Evolutionary conservation across 2,888 invertebrate species (phyloP).

Genomic region (Drosophila parthenogenetica): DNA sequence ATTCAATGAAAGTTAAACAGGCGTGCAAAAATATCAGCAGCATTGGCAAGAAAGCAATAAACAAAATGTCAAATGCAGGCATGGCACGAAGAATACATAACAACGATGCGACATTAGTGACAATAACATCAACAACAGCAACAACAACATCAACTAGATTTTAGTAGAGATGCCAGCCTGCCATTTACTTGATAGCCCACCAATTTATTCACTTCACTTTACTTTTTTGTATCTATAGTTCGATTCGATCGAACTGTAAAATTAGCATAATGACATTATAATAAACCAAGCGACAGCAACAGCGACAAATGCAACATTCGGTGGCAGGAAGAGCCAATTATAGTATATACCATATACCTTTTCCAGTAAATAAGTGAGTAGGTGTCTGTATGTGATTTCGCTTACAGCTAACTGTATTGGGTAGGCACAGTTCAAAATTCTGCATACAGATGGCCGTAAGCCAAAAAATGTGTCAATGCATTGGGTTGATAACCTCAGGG

Average conservation of each 20-base stretch:
- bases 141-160: slow-evolving; percentile 31
- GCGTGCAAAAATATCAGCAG: slow-evolving; percentile 63
- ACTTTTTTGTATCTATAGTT: slow-evolving; percentile 36
- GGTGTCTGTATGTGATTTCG: slow-evolving; percentile 16
- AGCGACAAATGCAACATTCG: slow-evolving; percentile 51
- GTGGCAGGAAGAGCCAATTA: slow-evolving; percentile 36
- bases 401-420: slow-evolving; percentile 38
- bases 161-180: slow-evolving; percentile 37
- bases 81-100: slow-evolving; percentile 64
- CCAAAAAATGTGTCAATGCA: slow-evolving; percentile 78
- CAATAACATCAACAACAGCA: slow-evolving; percentile 45
- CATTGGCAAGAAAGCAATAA: slow-evolving; percentile 74
- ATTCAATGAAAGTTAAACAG: slow-evolving; percentile 78
- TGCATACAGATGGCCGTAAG: slow-evolving; percentile 54
- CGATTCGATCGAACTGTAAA: slow-evolving; percentile 67
- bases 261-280: slow-evolving; percentile 80
- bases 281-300: slow-evolving; percentile 67
- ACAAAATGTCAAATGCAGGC: slow-evolving; percentile 78
- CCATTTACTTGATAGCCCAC: slow-evolving; percentile 66
- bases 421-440: slow-evolving; percentile 58
- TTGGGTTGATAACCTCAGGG: slow-evolving; percentile 73
- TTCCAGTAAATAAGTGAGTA: slow-evolving; percentile 3
- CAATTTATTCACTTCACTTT: slow-evolving; percentile 25
- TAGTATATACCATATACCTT: neutral
- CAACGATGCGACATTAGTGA: slow-evolving; percentile 69